A percentile compares a stretch with the other conserved stretches of the same genome.
These are phyloP conservation scores for Pterostichus madidus DNA, from an alignment of 2,888 invertebrate species.

Conservation along the genomic window DNA sequence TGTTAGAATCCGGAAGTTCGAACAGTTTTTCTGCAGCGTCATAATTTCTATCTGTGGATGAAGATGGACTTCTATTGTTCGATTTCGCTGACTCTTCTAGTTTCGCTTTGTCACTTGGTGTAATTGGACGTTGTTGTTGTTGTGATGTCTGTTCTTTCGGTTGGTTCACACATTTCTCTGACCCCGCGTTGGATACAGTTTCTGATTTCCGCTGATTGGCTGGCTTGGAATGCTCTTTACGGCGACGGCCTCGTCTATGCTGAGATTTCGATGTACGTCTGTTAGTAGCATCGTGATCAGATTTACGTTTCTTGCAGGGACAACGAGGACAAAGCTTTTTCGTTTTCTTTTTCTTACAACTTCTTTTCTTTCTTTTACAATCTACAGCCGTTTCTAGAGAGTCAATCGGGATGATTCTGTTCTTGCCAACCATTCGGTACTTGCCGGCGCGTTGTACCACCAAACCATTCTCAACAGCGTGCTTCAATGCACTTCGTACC, in stretches of 20 bases:
- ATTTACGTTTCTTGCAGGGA: neutral
- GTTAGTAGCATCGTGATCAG: neutral
- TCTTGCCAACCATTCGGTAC: conserved; percentile 13
- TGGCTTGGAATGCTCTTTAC: too few relatives aligned
- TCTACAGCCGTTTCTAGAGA: conserved; percentile 10
- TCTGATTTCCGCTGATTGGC: too few relatives aligned
- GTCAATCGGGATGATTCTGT: neutral
- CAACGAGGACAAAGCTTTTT: neutral
- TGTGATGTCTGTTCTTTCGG: too few relatives aligned
- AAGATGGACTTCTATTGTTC: neutral
- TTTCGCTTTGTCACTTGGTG: too few relatives aligned
- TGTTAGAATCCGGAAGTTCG: neutral
- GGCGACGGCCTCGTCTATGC: too few relatives aligned
- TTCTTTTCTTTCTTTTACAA: neutral
- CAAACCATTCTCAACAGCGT: conserved; percentile 68
- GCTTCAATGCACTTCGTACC: conserved; percentile 68
- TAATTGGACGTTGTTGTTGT: too few relatives aligned
- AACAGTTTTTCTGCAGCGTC: too few relatives aligned
- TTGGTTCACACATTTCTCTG: too few relatives aligned
- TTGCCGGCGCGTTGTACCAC: conserved; percentile 68
- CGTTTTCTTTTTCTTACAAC: neutral
- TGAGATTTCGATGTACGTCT: too few relatives aligned
- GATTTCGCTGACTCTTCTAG: too few relatives aligned
- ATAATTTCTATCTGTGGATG: neutral
- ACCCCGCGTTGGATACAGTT: too few relatives aligned